Evolutionary conservation across 2,113 vertebrate genomes (phyloP), one percentile per base, ranked within the genome.

Genomic region (Ictalurus punctatus): DNA sequence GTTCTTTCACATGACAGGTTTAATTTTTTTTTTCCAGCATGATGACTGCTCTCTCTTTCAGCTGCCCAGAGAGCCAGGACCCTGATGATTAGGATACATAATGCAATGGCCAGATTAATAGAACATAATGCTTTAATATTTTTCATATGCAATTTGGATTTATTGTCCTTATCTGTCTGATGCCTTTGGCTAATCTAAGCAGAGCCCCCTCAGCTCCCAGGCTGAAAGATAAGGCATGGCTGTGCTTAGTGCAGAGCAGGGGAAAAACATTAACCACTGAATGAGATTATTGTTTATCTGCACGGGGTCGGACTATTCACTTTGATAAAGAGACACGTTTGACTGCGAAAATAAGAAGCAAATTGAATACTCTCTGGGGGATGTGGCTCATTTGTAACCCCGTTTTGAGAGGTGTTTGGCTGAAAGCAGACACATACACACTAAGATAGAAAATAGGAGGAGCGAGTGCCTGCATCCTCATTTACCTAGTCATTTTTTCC

Each of bases 131-230:
- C 96, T 97, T 97, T 97, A 97, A 97, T 97, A 96, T 96, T 96
- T 96, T 97, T 97, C 96, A 97, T 97, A 96, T 96, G 95, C 96
- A 97, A 97, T 97, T 97, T 97, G 96, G 97, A 96, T 97, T 97
- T 95, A 95, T 96, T 95, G 95, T 96, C 96, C 95, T 97, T 97
- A 97, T 97, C 96, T 96, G 96, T 94, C 95, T 96, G 96, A 96
- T 96, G 96, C 95, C 94, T 96, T 96, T 86, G 95, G 95, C 87
- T 96, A 96, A 97, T 97, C 97, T 96, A 95, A 95, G 95, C 94
- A 93, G 95, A 94, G 96, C 96, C 96, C 96, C 59, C 96, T 96
- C 95, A 96, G 96, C 96, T 95, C 95, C 95, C 95, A 95, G 96
- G 96, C 96, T 94, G 95, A 94, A 95, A 94, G 96, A 97, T 97